A percentile compares a stretch with the other conserved stretches of the same genome.
phyloP scores from a whole-genome alignment of 1,140 invertebrate genomes.

The Drosophila bocki region DNA sequence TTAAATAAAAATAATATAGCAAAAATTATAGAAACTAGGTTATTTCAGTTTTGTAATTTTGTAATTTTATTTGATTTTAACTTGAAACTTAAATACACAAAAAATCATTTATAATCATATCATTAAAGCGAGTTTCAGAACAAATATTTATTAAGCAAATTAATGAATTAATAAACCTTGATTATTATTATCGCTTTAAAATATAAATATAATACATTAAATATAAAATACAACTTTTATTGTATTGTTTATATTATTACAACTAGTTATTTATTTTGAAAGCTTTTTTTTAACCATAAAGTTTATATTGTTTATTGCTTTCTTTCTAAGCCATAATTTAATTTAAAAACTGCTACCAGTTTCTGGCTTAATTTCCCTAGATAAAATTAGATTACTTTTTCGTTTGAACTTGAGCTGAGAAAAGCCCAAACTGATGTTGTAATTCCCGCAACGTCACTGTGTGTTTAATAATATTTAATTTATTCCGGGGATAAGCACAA shows the following conservation, averaged over 20 bases:
- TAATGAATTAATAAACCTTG: not conserved
- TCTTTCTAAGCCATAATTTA: not conserved
- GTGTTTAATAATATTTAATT: conserved; percentile 10
- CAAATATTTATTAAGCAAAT: not conserved
- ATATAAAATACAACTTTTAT: too few relatives aligned
- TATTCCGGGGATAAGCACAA: conserved; percentile 19
- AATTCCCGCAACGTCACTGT: conserved; percentile 3
- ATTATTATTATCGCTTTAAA: too few relatives aligned
- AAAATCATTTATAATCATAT: not conserved
- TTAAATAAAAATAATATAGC: too few relatives aligned
- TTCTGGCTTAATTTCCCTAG: not conserved
- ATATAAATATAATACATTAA: too few relatives aligned
- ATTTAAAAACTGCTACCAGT: not conserved
- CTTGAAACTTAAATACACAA: not conserved
- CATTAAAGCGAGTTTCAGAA: not conserved
- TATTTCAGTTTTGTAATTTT: too few relatives aligned
- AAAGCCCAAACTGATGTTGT: not conserved
- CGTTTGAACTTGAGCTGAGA: not conserved
- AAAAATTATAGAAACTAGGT: too few relatives aligned
- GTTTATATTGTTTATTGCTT: not conserved
- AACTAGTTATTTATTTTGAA: too few relatives aligned
- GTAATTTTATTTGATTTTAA: not conserved
- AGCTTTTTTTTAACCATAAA: not conserved
- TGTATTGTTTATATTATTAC: too few relatives aligned
- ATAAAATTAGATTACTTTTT: not conserved